phyloP scores from a whole-genome alignment of 2,797 vertebrate genomes.

The Oryzias dopingdopingensis region DNA sequence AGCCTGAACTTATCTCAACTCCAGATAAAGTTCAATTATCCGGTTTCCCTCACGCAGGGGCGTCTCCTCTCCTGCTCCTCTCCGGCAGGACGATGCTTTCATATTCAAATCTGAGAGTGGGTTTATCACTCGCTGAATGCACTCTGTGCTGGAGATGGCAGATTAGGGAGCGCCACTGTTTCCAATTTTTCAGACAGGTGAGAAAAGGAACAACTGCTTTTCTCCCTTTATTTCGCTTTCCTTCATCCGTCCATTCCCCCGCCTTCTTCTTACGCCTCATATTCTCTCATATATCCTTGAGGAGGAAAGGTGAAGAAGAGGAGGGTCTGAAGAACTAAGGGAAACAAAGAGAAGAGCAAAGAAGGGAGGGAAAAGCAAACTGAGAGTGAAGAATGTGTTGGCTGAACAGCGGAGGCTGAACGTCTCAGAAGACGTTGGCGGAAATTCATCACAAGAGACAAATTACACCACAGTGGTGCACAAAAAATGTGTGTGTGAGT shows the following conservation, averaged over 20 bases:
- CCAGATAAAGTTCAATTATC: conserved; percentile 60
- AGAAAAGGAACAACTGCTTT: conserved; percentile 55
- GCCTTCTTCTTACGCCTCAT: too few species aligned
- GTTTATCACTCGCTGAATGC: conserved; percentile 60
- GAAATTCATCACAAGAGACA: conserved; percentile 75
- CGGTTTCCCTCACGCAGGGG: conserved; percentile 44
- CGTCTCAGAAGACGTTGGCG: conserved; percentile 59
- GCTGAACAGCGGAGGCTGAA: conserved; percentile 65
- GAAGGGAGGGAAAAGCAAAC: conserved; percentile 14
- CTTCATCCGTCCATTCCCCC: not conserved
- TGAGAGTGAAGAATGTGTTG: conserved; percentile 72
- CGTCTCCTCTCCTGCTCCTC: conserved; percentile 8
- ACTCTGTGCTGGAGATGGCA: conserved; percentile 61
- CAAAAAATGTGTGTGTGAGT: conserved; percentile 9
- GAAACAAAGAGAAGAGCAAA: conserved; percentile 26
- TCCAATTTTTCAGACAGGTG: conserved; percentile 68
- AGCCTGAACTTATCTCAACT: conserved; percentile 39
- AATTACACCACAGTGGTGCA: conserved; percentile 59
- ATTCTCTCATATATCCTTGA: not conserved
- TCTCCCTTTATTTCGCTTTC: conserved; percentile 15
- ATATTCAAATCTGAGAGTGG: conserved; percentile 51
- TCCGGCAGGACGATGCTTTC: conserved; percentile 41
- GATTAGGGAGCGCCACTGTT: conserved; percentile 72
- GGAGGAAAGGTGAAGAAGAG: conserved; percentile 23
- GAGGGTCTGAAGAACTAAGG: conserved; percentile 48